These are phyloP conservation scores for Chiloscyllium plagiosum DNA, from an alignment of 2,113 vertebrate species.

Conservation along the genomic window DNA sequence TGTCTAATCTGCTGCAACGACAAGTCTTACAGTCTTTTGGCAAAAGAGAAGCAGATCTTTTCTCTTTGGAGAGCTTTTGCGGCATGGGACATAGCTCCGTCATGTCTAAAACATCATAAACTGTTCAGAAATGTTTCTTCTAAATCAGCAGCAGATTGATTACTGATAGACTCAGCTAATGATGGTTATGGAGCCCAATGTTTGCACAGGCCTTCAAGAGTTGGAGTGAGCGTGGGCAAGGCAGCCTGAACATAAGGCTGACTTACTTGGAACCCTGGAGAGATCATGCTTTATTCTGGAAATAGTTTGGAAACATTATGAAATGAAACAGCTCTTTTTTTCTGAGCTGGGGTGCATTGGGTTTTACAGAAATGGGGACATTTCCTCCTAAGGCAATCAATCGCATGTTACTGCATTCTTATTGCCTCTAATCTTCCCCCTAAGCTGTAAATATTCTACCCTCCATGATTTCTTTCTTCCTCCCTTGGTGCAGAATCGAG, in stretches of 20 bases:
- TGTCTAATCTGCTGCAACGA: neutral
- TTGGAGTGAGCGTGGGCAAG: neutral
- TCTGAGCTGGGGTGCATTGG: neutral
- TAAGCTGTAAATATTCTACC: no score
- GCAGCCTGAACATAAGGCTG: neutral
- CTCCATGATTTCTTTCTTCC: neutral
- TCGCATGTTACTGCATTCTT: neutral
- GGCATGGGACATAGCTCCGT: neutral
- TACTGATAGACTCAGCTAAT: neutral
- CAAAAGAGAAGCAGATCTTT: conserved; percentile 4
- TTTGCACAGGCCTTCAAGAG: neutral
- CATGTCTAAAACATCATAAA: neutral
- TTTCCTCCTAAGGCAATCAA: neutral
- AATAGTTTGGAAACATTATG: no score
- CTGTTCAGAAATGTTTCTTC: neutral
- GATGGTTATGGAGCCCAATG: neutral
- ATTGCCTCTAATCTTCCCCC: no score
- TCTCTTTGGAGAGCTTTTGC: no score
- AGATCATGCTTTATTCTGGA: neutral
- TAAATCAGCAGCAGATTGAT: neutral
- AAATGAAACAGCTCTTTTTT: neutral
- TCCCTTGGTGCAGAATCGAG: neutral
- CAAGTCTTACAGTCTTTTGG: neutral
- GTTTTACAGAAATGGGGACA: neutral
- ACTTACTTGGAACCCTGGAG: neutral